Conservation (phyloP, 2,888 invertebrate species). For the Odontothrips loti region DNA sequence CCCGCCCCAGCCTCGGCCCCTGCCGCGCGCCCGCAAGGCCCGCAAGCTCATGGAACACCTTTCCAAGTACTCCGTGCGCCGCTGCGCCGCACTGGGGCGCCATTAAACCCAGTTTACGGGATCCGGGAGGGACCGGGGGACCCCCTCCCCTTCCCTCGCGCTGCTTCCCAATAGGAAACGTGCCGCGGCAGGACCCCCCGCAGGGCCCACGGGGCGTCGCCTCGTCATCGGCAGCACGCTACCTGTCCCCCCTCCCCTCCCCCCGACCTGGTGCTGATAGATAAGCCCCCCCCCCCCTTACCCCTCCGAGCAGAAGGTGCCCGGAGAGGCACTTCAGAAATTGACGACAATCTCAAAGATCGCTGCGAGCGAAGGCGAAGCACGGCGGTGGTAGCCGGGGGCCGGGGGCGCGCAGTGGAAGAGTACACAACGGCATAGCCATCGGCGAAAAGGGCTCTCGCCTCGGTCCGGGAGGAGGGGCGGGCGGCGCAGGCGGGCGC, state of each 20-base stretch:
- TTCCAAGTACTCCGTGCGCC: neutral
- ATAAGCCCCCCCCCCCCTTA: neutral
- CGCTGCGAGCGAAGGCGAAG: neutral
- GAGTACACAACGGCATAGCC: no score
- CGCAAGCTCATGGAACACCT: neutral
- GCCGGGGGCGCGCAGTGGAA: neutral
- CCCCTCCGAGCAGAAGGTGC: neutral
- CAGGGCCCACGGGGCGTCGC: neutral
- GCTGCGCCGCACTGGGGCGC: neutral
- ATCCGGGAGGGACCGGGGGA: neutral
- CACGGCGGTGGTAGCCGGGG: neutral
- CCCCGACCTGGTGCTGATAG: neutral
- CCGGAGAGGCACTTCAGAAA: constrained; percentile 7
- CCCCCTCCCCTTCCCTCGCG: neutral
- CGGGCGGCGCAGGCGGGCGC: neutral
- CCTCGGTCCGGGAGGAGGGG: neutral
- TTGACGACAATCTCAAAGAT: constrained; percentile 12
- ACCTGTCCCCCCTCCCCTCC: neutral
- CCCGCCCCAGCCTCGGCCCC: no score
- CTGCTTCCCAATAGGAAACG: constrained; percentile 15
- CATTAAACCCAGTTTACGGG: constrained; percentile 24
- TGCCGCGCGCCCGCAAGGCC: no score
- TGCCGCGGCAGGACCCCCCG: neutral
- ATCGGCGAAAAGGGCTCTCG: neutral
- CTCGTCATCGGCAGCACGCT: neutral